phyloP scores from a whole-genome alignment of 2,113 vertebrate species.

The Grammomys dolichurus region DNA sequence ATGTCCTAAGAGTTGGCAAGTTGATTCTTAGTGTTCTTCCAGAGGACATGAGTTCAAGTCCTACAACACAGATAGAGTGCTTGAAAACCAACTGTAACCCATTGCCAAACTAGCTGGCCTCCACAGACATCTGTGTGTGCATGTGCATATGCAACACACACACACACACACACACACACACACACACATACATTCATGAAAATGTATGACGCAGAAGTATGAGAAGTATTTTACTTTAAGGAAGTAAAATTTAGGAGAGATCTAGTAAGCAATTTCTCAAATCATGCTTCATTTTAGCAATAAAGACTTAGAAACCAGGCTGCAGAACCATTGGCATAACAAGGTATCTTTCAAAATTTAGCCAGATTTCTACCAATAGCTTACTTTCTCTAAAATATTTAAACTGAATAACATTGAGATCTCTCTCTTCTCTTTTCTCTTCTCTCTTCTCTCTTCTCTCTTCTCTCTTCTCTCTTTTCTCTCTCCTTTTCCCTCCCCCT shows the following conservation, averaged over 20 bases:
- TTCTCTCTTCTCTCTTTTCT: too few relatives aligned
- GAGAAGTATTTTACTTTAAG: not conserved
- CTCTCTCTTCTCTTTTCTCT: not conserved
- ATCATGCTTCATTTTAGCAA: not conserved
- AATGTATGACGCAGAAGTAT: not conserved
- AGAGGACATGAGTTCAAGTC: not conserved
- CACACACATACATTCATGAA: not conserved
- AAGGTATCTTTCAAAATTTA: not conserved
- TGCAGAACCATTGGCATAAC: not conserved
- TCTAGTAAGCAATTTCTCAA: not conserved
- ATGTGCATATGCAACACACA: too few relatives aligned
- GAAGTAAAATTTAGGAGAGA: not conserved
- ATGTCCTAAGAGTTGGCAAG: not conserved
- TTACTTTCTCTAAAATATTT: not conserved
- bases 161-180: not conserved
- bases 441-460: too few relatives aligned
- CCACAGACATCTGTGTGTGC: not conserved
- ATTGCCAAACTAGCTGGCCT: not conserved
- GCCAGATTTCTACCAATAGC: not conserved
- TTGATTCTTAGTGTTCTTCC: not conserved
- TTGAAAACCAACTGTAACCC: not conserved
- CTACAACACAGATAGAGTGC: not conserved
- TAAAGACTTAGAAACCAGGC: not conserved
- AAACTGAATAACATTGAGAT: not conserved
- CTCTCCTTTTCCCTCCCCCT: fast-evolving